phyloP scores from a whole-genome alignment of 2,888 invertebrate genomes.

The Scaptomyza parva region DNA sequence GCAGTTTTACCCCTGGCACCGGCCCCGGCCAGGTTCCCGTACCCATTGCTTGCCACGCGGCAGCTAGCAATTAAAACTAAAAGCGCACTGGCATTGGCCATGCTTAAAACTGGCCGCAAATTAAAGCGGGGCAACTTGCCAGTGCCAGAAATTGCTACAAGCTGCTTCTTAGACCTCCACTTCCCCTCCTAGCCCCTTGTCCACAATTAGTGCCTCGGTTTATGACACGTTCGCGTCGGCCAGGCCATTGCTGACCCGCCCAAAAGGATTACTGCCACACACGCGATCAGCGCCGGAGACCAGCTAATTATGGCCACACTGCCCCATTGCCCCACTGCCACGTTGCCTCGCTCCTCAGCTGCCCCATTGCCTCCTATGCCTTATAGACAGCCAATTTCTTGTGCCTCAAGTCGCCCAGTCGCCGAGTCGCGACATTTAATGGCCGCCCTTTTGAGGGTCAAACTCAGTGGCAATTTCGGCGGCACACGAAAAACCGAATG shows the following conservation, averaged over 20 bases:
- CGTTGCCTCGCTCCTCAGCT: no score
- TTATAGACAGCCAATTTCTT: slow-evolving; percentile 47
- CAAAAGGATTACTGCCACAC: slow-evolving; percentile 69
- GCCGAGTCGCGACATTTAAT: slow-evolving; percentile 70
- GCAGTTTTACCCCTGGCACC: slow-evolving; percentile 44
- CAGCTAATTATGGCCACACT: slow-evolving; percentile 62
- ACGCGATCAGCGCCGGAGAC: slow-evolving; percentile 62
- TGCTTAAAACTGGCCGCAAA: slow-evolving; percentile 40
- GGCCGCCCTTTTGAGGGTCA: slow-evolving; percentile 71
- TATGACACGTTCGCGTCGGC: slow-evolving; percentile 63
- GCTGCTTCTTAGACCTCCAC: slow-evolving; percentile 1
- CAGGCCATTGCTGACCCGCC: slow-evolving; percentile 55
- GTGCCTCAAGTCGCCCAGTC: slow-evolving; percentile 41
- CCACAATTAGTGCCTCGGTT: slow-evolving; percentile 54
- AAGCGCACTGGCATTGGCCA: slow-evolving; percentile 64
- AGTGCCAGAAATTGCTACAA: slow-evolving; percentile 11
- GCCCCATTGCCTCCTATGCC: slow-evolving; percentile 6
- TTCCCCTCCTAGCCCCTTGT: neutral
- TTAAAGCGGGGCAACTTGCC: slow-evolving; percentile 34
- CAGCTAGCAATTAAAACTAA: slow-evolving; percentile 68
- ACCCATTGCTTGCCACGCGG: neutral
- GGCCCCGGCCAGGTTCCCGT: no score
- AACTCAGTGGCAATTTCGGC: slow-evolving; percentile 57
- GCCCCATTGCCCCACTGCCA: slow-evolving; percentile 18
- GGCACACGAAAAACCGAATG: slow-evolving; percentile 21